Conservation (phyloP, 2,888 invertebrate genomes). For the Meta bourneti region DNA sequence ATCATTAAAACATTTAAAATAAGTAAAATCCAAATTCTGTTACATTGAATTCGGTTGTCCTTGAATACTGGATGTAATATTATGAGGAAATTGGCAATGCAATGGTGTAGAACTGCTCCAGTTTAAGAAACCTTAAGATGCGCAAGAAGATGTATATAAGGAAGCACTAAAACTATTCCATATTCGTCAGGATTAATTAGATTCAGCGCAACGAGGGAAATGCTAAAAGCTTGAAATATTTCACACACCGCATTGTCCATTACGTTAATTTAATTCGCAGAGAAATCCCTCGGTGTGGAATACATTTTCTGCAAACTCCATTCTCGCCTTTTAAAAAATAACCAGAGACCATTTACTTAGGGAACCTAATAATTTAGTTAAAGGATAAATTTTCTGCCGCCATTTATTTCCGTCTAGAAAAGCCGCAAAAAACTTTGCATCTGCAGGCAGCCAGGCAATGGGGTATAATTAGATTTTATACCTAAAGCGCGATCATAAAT, state of each 20-base stretch:
- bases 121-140: no score
- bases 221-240: not conserved
- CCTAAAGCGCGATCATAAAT: constrained; percentile 15
- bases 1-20: no score
- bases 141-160: not conserved
- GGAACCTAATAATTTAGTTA: constrained; percentile 42
- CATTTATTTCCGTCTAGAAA: not conserved
- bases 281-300: constrained; percentile 8
- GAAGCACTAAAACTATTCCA: not conserved
- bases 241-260: constrained; percentile 19
- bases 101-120: no score
- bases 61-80: no score
- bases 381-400: constrained; percentile 9
- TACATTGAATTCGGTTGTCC: no score
- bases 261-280: constrained; percentile 46
- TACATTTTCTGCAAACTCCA: not conserved
- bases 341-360: constrained; percentile 29
- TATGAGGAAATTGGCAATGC: no score
- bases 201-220: not conserved
- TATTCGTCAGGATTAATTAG: not conserved
- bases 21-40: no score
- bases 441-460: not conserved
- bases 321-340: constrained; percentile 32
- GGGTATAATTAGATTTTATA: constrained; percentile 46
- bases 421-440: not conserved